Evolutionary conservation across 2,888 invertebrate genomes (phyloP).

Genomic region (Capitulum mitella): DNA sequence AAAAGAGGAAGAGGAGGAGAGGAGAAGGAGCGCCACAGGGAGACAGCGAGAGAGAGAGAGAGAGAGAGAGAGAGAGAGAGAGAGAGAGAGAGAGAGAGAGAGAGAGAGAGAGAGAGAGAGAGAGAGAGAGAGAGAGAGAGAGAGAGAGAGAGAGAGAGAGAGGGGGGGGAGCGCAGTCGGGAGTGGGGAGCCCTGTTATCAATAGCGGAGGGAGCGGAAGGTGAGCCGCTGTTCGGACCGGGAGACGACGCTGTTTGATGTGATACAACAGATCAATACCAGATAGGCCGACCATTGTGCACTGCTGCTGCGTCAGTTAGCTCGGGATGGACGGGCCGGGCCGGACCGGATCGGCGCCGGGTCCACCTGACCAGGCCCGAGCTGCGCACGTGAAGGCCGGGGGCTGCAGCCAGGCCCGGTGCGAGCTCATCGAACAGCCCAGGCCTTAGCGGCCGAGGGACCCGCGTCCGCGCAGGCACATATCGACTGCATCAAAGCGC

Average conservation of each 20-base stretch:
- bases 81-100: neutral
- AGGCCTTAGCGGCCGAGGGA: too few relatives aligned
- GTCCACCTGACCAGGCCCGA: too few relatives aligned
- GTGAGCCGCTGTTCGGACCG: too few relatives aligned
- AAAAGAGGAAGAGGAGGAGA: neutral
- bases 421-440: too few relatives aligned
- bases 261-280: conserved; percentile 4
- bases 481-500: too few relatives aligned
- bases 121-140: neutral
- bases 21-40: neutral
- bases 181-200: neutral
- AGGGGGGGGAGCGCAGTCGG: too few relatives aligned
- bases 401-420: too few relatives aligned
- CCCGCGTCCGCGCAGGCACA: too few relatives aligned
- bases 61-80: neutral
- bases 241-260: neutral
- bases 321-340: too few relatives aligned
- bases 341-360: too few relatives aligned
- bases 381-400: too few relatives aligned
- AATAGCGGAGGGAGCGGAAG: neutral
- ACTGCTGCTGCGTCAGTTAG: too few relatives aligned
- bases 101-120: neutral
- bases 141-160: conserved; percentile 1
- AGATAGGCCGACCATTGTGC: neutral
- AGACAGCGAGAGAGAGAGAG: neutral